Evolutionary conservation across 2,113 vertebrate genomes (phyloP).

Genomic region (Oriolus oriolus): DNA sequence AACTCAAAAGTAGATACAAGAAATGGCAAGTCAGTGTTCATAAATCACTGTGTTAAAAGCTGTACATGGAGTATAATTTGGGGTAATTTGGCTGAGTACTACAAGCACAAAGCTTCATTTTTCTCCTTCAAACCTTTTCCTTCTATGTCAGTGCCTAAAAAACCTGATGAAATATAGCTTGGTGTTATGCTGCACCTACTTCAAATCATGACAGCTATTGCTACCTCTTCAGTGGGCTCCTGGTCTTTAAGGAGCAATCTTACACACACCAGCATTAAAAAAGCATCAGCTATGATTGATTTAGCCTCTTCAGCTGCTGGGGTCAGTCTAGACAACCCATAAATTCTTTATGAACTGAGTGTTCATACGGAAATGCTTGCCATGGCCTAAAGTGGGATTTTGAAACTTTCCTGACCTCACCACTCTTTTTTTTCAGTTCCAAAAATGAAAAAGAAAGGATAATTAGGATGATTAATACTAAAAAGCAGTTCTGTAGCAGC

Average conservation of each 20-base stretch:
- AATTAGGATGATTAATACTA: neutral
- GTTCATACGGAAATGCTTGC: neutral
- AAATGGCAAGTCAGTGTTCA: neutral
- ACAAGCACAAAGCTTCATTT: neutral
- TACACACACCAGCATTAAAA: neutral
- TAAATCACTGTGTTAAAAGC: neutral
- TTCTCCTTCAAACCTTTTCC: neutral
- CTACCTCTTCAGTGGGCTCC: neutral
- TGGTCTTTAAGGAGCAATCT: neutral
- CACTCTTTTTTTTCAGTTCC: neutral
- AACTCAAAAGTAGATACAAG: neutral
- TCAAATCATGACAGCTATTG: neutral
- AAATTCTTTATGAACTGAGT: neutral
- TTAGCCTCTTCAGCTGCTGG: neutral
- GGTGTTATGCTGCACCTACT: neutral
- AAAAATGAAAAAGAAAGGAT: neutral
- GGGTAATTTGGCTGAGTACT: neutral
- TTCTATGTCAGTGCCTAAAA: neutral
- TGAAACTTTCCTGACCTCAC: neutral
- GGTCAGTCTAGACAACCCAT: conserved; percentile 15
- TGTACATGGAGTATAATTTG: neutral
- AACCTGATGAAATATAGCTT: neutral
- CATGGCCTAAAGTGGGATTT: neutral
- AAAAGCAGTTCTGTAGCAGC: neutral
- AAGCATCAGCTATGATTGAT: neutral